These are phyloP conservation scores for Heterodera schachtii DNA, from an alignment of 1,140 invertebrate species.

Conservation along the genomic window DNA sequence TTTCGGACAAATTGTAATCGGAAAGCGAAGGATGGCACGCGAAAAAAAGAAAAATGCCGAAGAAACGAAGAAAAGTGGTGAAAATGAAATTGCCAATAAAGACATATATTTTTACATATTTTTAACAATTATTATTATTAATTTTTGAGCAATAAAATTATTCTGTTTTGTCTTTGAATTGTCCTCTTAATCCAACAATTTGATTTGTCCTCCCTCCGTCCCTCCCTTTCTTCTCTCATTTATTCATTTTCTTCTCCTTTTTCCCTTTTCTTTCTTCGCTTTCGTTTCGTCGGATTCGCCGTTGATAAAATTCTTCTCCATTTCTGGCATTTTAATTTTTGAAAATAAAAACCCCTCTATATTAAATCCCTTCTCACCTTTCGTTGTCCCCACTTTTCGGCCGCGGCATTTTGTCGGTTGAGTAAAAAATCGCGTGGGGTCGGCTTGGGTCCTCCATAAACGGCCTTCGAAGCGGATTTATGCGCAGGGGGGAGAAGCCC, in stretches of 20 bases:
- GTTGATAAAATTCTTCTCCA: neutral
- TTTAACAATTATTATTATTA: too few relatives aligned
- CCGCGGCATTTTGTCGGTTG: neutral
- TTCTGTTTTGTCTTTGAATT: too few relatives aligned
- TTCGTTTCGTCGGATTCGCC: neutral
- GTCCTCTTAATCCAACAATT: too few relatives aligned
- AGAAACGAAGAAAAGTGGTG: too few relatives aligned
- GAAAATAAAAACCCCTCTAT: neutral
- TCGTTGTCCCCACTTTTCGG: neutral
- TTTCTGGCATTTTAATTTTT: neutral
- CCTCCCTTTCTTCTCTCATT: neutral
- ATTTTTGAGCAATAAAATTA: too few relatives aligned
- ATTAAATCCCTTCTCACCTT: neutral
- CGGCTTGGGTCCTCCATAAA: slow-evolving; percentile 5
- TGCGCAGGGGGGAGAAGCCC: slow-evolving; percentile 24
- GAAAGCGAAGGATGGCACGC: too few relatives aligned
- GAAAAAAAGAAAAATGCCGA: too few relatives aligned
- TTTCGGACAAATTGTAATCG: too few relatives aligned
- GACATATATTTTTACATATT: too few relatives aligned
- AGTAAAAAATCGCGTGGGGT: neutral
- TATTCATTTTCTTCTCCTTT: neutral
- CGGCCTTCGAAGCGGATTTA: slow-evolving; percentile 22
- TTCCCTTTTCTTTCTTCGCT: neutral
- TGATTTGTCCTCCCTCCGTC: neutral
- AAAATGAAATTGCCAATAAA: too few relatives aligned